Percentiles rank a stretch among this genome's conserved stretches.
phyloP scores from a whole-genome alignment of 1,140 invertebrate genomes.

The Macrotrachela quadricornifera region DNA sequence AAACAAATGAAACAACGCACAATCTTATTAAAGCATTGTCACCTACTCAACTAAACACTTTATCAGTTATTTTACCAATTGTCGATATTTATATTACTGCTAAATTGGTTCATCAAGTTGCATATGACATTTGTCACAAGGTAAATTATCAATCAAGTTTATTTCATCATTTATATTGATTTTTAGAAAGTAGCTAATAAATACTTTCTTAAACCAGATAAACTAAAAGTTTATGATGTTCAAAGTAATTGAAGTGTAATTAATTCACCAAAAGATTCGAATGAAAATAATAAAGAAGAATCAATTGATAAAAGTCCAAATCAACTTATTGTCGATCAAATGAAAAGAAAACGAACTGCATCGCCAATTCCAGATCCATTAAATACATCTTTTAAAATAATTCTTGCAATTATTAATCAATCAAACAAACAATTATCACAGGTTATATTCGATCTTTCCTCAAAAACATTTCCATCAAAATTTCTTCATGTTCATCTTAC shows the following conservation, averaged over 20 bases:
- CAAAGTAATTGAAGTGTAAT: slow-evolving; percentile 10
- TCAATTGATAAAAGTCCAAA: no score
- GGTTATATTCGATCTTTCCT: slow-evolving; percentile 19
- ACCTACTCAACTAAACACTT: no score
- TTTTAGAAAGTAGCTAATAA: slow-evolving; percentile 63
- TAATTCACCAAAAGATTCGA: no score
- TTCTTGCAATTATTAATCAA: no score
- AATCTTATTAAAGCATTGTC: no score
- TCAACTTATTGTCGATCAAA: no score
- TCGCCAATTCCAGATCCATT: no score
- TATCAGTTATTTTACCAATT: neutral
- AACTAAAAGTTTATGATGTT: slow-evolving; percentile 96
- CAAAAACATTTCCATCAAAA: slow-evolving; percentile 22
- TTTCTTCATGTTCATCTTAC: slow-evolving; percentile 22
- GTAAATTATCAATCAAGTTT: slow-evolving; percentile 39
- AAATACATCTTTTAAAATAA: no score
- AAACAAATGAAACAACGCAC: no score
- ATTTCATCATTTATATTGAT: no score
- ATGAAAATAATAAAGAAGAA: no score
- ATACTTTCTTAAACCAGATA: slow-evolving; percentile 98
- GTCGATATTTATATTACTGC: slow-evolving; percentile 13
- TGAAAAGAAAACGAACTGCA: no score
- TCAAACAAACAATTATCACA: neutral
- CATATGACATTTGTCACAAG: slow-evolving; percentile 97
- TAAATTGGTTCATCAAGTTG: slow-evolving; percentile 35